Evolutionary conservation across 1,140 invertebrate species (phyloP), one percentile per base, ranked within the genome.

Genomic region (Tribolium madens): DNA sequence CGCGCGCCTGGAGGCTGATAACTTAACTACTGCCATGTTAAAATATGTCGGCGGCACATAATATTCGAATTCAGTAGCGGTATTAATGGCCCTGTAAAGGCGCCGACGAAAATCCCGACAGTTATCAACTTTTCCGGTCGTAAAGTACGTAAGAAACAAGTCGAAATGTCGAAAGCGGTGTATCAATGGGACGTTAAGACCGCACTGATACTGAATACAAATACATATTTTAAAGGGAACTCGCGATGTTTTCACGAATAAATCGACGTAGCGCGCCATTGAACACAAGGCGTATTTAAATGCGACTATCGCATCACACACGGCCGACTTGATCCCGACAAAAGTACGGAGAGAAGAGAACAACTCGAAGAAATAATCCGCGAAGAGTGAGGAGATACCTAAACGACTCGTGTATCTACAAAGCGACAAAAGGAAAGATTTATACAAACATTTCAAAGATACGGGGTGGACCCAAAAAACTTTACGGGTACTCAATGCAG

Each of bases 211-310:
- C 79, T 78, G 81, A 80, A 81, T 81, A 81, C 81, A 81, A 81
- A 81, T 79, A 81, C 79, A 81, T 81, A 81, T 80, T 81, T 81
- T 78, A 81, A 73, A 18, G 48, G 53, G 57, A 78, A 79, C 76
- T 72, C 74, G 53, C 77, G 36, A 68, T 78, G 78, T 81, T 81
- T 79, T 75, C 68, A 64, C 31, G 60, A 75, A 81, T 76, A 78
- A 81, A 81, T 79, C 73, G 73, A 21, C 21, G 15, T 12, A 71
- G 72, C 76, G 77, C 77, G 74, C 73, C 74, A 78, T 78, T 76
- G 78, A 79, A 64, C 57, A 64, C 57, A 64, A 64, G 46, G 69
- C 60, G 76, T 77, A 81, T 81, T 81, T 81, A 81, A 81, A 81
- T 81, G 78, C 72, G 77, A 79, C 78, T 79, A 80, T 79, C 76